Base-by-base conservation (phyloP, 2,888 invertebrate genomes). In the Exephanes ischioxanthus region DNA sequence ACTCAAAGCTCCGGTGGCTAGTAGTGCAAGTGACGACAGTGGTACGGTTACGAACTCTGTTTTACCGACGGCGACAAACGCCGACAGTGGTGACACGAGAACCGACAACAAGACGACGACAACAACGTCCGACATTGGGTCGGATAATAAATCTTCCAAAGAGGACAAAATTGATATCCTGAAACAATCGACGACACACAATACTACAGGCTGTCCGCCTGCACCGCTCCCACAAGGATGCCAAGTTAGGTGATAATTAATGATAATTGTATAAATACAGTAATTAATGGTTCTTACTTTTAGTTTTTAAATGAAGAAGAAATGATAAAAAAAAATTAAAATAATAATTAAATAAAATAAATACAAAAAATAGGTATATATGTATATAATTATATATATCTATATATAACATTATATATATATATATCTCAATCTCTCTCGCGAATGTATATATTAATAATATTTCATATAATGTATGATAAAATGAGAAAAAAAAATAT, bases 201-300 rank as follows among this genome's bases (percentile, higher is more conserved):
- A 90, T 88, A 91, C 94, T 82, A 89, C 94, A 82, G 90, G 92
- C 86, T 94, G 94, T 92, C 94, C 95, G 89, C 94, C 96, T 87
- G 95, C 96, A 93, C 95, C 96, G 93, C 95, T 96, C 91, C 97
- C 96, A 94, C 97, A 97, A 95, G 97, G 97, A 95, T 97, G 97
- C 95, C 97, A 97, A 96, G 97, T 97, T 96, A 97, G 97, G 96
- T 97, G 97, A 97, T 97, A 97, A 94, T 93, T 93, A 94, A 97
- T 97, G 96, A 94, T 93, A 93, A 92, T 93, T 93, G 93, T 93
- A 91, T 92, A 91, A 88, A 91, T 91, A 91, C 88, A 88, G 89
- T 91, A 90, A 91, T 89, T 91, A 89, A 90, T 89, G 89, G 86
- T 90, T 89, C 88, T 89, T 90, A 91, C 87, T 87, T 87, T 86